A percentile compares a stretch with the other conserved stretches of the same genome.
phyloP scores from a whole-genome alignment of 2,113 vertebrate species.

The Microtus oregoni region DNA sequence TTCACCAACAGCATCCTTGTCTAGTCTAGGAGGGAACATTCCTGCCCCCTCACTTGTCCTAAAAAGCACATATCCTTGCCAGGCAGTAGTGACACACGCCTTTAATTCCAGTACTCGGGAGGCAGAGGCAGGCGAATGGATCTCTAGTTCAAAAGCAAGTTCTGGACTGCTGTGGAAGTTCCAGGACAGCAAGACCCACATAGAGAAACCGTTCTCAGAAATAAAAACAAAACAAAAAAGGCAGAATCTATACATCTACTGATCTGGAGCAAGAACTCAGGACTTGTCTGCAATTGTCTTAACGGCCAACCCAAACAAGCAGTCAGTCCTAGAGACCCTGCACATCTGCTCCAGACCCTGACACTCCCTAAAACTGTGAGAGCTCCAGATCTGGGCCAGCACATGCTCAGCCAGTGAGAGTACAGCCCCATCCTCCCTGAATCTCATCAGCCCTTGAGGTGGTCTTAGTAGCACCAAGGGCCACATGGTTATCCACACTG shows the following conservation, averaged over 20 bases:
- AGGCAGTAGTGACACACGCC: not conserved
- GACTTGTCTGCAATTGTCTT: not conserved
- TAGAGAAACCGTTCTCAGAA: not conserved
- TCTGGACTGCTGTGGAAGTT: not conserved
- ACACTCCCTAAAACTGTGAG: not conserved
- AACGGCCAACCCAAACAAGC: not conserved
- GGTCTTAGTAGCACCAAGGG: not conserved
- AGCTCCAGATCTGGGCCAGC: not conserved
- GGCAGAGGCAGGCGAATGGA: not conserved
- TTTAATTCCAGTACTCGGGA: not conserved
- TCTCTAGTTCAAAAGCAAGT: not conserved
- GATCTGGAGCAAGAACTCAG: not conserved
- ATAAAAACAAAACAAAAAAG: not conserved
- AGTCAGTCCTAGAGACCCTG: not conserved
- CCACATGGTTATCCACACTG: not conserved
- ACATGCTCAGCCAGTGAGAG: no score
- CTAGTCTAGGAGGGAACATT: not conserved
- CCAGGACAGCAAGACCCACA: not conserved
- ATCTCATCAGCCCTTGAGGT: not conserved
- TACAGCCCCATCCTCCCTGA: not conserved
- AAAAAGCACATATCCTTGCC: not conserved
- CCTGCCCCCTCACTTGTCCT: not conserved
- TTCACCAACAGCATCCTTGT: not conserved
- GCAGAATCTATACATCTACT: not conserved
- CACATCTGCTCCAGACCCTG: no score